Evolutionary conservation across 1,140 invertebrate species (phyloP), one percentile per base, ranked within the genome.

Genomic region (Homarus americanus): DNA sequence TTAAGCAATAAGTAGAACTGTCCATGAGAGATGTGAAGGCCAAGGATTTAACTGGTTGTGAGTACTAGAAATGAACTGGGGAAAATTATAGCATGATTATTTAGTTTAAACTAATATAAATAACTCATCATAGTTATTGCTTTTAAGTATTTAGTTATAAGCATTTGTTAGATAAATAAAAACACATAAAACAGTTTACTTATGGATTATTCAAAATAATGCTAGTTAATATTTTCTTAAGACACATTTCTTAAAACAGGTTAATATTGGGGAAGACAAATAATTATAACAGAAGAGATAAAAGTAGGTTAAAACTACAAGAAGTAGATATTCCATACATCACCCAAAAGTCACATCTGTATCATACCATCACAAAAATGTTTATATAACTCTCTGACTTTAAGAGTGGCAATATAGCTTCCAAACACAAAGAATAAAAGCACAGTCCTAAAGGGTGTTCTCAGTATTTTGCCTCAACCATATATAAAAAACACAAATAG

Each of bases 111-210:
- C 63, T 20, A 58, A 69, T 69, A 63, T 49, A 49, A 49, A 7
- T 49, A 49, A 49, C 5, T 36, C n/a, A 73, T 24, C 10, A 73
- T 36, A 76, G 73, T 38, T 12, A 36, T 36, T 28, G 12, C 73
- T 76, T 76, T 15, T 15, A 76, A 76, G 36, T 76, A 38, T 38
- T 41, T 41, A 78, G 24, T 78, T 40, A 44, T 41, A 78, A 78
- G 41, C 4, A 76, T 40, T n/a, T 38, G 73, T 28, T 76, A 76
- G 24, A 76, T 40, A 41, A 76, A 20, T 41, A 78, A 41, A 24
- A 76, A 7, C 40, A 40, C 20, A 78, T 20, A 78, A 20, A 41
- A 28, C 5, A 15, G 41, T 40, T 78, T 38, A 78, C 32, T 12
- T 38, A 78, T 32, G 7, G 28, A 69, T 69, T 69, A 69, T 32